Evolutionary conservation across 2,888 invertebrate genomes (phyloP).

Genomic region (Tetrapedia diversipes): DNA sequence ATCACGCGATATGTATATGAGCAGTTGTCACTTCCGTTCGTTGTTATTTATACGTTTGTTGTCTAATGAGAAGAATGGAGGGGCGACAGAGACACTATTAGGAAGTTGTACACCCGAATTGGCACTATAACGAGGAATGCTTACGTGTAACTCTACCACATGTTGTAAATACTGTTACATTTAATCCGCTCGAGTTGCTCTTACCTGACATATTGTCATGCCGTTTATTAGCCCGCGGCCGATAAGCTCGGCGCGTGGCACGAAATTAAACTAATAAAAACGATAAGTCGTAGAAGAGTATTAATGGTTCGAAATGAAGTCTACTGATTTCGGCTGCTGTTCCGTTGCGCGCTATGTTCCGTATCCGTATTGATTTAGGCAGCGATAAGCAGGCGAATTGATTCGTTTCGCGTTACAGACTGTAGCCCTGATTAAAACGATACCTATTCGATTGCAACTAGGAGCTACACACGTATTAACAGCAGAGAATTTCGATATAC

Average conservation of each 20-base stretch:
- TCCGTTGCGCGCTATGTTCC: slow-evolving; percentile 8
- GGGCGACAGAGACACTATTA: slow-evolving; percentile 62
- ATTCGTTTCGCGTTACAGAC: slow-evolving; percentile 13
- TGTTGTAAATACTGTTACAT: slow-evolving; percentile 75
- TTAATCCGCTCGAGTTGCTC: slow-evolving; percentile 69
- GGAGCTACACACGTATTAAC: slow-evolving; percentile 7
- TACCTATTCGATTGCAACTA: neutral
- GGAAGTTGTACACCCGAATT: slow-evolving; percentile 72
- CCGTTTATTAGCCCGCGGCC: slow-evolving; percentile 67
- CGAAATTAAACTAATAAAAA: slow-evolving; percentile 36
- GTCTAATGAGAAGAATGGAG: slow-evolving; percentile 58
- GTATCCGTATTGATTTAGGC: slow-evolving; percentile 9
- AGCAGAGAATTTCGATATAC: slow-evolving; percentile 14
- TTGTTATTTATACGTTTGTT: slow-evolving; percentile 72
- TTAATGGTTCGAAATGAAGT: slow-evolving; percentile 27
- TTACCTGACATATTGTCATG: slow-evolving; percentile 68
- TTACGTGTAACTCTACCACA: slow-evolving; percentile 72
- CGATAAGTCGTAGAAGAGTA: slow-evolving; percentile 36
- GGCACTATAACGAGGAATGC: slow-evolving; percentile 70
- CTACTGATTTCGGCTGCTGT: slow-evolving; percentile 10
- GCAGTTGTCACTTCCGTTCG: slow-evolving; percentile 65
- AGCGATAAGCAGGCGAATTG: neutral
- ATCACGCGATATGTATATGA: slow-evolving; percentile 62
- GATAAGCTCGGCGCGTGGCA: slow-evolving; percentile 53
- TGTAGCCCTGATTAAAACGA: neutral